A percentile compares a stretch with the other conserved stretches of the same genome.
These are phyloP conservation scores for Mallotus villosus DNA, from an alignment of 2,797 vertebrate species.

Conservation along the genomic window DNA sequence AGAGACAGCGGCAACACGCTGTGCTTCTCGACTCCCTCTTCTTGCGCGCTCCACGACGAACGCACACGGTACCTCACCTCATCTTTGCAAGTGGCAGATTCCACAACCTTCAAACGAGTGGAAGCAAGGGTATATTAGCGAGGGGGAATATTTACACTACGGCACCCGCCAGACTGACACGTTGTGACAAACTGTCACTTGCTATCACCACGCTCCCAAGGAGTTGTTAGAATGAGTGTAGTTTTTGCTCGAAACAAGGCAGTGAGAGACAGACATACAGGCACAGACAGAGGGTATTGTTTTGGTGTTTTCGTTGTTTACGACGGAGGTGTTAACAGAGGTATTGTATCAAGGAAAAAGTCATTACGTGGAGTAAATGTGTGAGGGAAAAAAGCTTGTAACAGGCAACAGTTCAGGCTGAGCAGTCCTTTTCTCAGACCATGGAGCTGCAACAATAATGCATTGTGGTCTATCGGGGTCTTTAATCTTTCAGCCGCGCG, in stretches of 20 bases:
- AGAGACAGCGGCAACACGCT: neutral
- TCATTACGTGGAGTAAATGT: constrained; percentile 60
- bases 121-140: constrained; percentile 53
- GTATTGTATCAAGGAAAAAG: constrained; percentile 59
- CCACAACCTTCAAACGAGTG: constrained; percentile 39
- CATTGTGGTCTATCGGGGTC: neutral
- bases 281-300: neutral
- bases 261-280: constrained; percentile 23
- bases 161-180: constrained; percentile 51
- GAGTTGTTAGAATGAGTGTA: constrained; percentile 42
- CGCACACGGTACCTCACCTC: constrained; percentile 27
- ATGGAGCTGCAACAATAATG: neutral
- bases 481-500: neutral
- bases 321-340: constrained; percentile 41
- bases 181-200: constrained; percentile 62
- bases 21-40: constrained; percentile 20
- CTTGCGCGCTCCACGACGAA: constrained; percentile 15
- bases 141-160: constrained; percentile 54
- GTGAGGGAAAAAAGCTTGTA: constrained; percentile 37
- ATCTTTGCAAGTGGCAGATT: constrained; percentile 49
- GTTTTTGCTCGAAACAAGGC: constrained; percentile 11
- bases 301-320: constrained; percentile 44
- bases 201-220: constrained; percentile 44
- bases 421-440: neutral
- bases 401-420: constrained; percentile 39